Evolutionary conservation across 92 coral and sea anemone species (phyloP).

Genomic region (Plumapathes pennacea): DNA sequence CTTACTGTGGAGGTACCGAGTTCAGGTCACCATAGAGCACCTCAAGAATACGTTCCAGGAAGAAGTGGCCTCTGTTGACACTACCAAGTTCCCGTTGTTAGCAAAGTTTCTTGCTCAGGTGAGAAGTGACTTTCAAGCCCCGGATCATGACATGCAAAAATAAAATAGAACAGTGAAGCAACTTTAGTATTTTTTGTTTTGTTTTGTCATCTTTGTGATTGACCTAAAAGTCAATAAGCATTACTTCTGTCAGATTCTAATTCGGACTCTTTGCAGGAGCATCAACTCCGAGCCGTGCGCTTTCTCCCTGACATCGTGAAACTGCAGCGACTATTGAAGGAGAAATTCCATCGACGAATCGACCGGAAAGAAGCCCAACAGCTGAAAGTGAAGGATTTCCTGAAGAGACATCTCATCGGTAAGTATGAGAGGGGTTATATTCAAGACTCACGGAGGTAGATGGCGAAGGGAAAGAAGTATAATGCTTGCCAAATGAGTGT

Average conservation of each 20-base stretch:
- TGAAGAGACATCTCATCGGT: slow-evolving; percentile 43
- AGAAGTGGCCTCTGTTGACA: slow-evolving; percentile 34
- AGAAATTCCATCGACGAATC: slow-evolving; percentile 69
- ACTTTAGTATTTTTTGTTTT: not conserved
- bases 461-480: too few relatives aligned
- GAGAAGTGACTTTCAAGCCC: not conserved
- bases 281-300: slow-evolving; percentile 73
- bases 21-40: slow-evolving; percentile 75
- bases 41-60: slow-evolving; percentile 71
- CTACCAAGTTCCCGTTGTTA: slow-evolving; percentile 36
- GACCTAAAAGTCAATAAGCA: too few relatives aligned
- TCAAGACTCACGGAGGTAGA: too few relatives aligned
- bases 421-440: too few relatives aligned
- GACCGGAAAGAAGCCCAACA: slow-evolving; percentile 65
- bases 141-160: not conserved
- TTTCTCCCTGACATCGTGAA: slow-evolving; percentile 71
- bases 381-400: slow-evolving; percentile 50
- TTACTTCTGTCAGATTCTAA: not conserved
- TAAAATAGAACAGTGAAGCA: not conserved
- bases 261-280: slow-evolving; percentile 51
- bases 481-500: too few relatives aligned
- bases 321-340: slow-evolving; percentile 73
- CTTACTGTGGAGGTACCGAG: slow-evolving; percentile 81
- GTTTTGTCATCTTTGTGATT: too few relatives aligned
- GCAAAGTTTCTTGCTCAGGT: slow-evolving; percentile 60